phyloP scores from a whole-genome alignment of 2,797 vertebrate species.

The Leptodactylus fallax region DNA sequence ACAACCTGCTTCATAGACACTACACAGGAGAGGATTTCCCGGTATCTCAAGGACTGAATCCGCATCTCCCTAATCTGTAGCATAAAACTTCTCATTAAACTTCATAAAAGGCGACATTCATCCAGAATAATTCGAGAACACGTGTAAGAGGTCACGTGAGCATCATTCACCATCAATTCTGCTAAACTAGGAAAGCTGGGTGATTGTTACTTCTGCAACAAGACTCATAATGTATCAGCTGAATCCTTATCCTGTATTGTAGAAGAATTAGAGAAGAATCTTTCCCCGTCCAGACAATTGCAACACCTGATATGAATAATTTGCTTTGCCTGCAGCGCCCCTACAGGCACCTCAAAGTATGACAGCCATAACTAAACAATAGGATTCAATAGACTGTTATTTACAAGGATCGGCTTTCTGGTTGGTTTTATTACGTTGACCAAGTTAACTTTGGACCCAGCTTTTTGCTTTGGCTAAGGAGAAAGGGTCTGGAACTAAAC shows the following conservation, averaged over 20 bases:
- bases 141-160: not conserved
- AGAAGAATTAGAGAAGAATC: no score
- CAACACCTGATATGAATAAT: no score
- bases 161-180: not conserved
- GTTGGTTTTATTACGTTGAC: not conserved
- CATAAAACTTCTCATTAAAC: not conserved
- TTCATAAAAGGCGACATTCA: not conserved
- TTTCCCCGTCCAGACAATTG: no score
- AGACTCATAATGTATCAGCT: no score
- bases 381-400: not conserved
- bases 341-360: not conserved
- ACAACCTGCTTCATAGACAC: no score
- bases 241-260: no score
- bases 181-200: no score
- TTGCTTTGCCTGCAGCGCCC: not conserved
- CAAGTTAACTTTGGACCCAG: not conserved
- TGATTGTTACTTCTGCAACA: no score
- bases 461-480: not conserved
- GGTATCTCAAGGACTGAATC: no score
- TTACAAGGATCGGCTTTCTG: not conserved
- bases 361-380: not conserved
- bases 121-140: not conserved
- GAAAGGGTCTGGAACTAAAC: not conserved
- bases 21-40: no score
- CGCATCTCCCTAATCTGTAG: no score